Evolutionary conservation across 1,140 invertebrate genomes (phyloP).

Genomic region (Drosophila saltans): DNA sequence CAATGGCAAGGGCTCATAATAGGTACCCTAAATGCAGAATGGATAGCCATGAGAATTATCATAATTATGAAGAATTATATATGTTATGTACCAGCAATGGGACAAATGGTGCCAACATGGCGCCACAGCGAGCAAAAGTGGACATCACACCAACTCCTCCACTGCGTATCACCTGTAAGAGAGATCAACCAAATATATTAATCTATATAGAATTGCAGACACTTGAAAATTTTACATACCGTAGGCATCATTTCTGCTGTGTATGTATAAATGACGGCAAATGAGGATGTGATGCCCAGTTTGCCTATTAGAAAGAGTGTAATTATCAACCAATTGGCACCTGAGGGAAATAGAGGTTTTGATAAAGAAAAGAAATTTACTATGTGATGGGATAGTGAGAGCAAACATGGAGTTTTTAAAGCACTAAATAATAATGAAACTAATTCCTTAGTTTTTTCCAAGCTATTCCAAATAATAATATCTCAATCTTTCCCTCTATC

Average conservation of each 20-base stretch:
- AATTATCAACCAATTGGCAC: conserved; percentile 84
- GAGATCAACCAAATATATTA: not conserved
- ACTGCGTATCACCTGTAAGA: conserved; percentile 82
- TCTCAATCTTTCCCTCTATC: not conserved
- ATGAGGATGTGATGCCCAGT: conserved; percentile 86
- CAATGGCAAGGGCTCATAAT: conserved; percentile 84
- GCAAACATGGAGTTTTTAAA: conserved; percentile 2
- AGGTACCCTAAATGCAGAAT: conserved; percentile 79
- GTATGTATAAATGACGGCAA: conserved; percentile 86
- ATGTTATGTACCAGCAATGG: conserved; percentile 84
- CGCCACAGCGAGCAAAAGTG: conserved; percentile 86
- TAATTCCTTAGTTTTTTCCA: no score
- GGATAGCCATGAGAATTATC: not conserved
- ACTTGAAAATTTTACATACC: conserved; percentile 61
- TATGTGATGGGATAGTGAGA: not conserved
- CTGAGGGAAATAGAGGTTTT: conserved; percentile 48
- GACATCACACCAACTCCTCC: conserved; percentile 86
- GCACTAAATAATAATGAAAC: no score
- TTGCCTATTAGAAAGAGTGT: conserved; percentile 87
- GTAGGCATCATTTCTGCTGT: conserved; percentile 88
- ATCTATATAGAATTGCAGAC: not conserved
- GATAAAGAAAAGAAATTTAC: not conserved
- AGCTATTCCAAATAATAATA: no score
- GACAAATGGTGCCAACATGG: conserved; percentile 86
- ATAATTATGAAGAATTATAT: not conserved